Conservation (phyloP, 2,888 invertebrate genomes). For the Hylaea fasciaria region DNA sequence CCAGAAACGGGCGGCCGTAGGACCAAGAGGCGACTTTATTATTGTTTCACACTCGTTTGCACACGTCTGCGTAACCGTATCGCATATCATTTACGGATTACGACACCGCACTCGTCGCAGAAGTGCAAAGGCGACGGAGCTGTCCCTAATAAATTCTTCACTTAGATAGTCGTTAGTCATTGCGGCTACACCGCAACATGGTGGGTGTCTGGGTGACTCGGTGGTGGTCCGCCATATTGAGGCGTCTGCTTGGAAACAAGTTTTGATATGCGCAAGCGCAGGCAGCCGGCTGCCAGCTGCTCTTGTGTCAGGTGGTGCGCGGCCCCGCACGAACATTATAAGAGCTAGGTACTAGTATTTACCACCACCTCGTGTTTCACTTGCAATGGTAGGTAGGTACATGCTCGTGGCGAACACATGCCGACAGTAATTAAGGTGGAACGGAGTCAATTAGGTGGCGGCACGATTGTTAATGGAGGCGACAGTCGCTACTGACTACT, state of each 20-base stretch:
- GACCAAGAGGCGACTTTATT: constrained; percentile 42
- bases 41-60: constrained; percentile 48
- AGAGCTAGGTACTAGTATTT: constrained; percentile 48
- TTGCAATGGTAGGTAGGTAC: constrained; percentile 24
- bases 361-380: constrained; percentile 36
- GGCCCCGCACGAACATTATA: constrained; percentile 66
- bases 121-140: constrained; percentile 32
- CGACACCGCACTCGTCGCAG: constrained; percentile 18
- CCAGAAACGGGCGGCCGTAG: constrained; percentile 53
- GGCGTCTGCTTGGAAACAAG: constrained; percentile 77
- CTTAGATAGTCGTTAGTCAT: constrained; percentile 41
- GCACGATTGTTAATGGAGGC: constrained; percentile 57
- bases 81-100: constrained; percentile 27
- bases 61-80: constrained; percentile 46
- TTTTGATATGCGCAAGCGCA: constrained; percentile 74
- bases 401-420: constrained; percentile 32
- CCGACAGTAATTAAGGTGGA: constrained; percentile 57
- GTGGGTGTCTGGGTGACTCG: constrained; percentile 39
- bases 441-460: constrained; percentile 64
- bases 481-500: constrained; percentile 38
- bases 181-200: constrained; percentile 32
- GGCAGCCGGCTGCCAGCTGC: constrained; percentile 79
- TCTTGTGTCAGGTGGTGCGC: constrained; percentile 80
- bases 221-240: constrained; percentile 72
- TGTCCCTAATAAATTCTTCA: constrained; percentile 44